Evolutionary conservation across 1,140 invertebrate species (phyloP).

Genomic region (Sinonovacula constricta): DNA sequence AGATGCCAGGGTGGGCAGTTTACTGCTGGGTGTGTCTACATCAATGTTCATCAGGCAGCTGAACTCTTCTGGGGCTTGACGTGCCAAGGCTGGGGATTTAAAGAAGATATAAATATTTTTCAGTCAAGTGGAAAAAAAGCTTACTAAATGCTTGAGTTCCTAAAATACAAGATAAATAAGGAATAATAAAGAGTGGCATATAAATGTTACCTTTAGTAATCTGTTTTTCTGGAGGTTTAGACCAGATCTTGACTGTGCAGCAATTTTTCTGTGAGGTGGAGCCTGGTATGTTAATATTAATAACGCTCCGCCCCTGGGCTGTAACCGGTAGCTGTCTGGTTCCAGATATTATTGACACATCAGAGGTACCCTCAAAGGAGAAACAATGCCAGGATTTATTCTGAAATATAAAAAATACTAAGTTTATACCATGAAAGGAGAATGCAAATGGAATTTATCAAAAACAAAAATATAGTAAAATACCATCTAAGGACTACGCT

Average conservation of each 20-base stretch:
- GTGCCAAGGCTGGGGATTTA: slow-evolving; percentile 8
- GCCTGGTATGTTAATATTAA: slow-evolving; percentile 33
- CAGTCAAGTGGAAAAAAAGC: not conserved
- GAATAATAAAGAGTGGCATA: not conserved
- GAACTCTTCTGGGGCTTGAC: slow-evolving; percentile 36
- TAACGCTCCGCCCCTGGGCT: slow-evolving; percentile 28
- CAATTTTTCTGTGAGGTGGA: slow-evolving; percentile 30
- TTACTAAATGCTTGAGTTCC: too few relatives aligned
- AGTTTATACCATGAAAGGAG: not conserved
- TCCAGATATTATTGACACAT: slow-evolving; percentile 46
- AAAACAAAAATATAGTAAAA: not conserved
- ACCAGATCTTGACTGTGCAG: slow-evolving; percentile 38
- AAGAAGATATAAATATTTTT: not conserved
- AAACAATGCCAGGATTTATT: slow-evolving; percentile 51
- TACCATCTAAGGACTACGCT: too few relatives aligned
- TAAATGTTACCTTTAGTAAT: slow-evolving; percentile 31
- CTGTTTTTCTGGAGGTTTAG: slow-evolving; percentile 46
- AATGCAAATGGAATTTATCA: not conserved
- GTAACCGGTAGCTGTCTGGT: slow-evolving; percentile 1
- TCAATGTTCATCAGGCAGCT: slow-evolving; percentile 39
- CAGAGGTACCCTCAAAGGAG: slow-evolving; percentile 31
- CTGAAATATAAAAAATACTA: slow-evolving; percentile 19
- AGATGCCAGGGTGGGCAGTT: slow-evolving; percentile 19
- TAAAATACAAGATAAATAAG: not conserved
- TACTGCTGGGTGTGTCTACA: slow-evolving; percentile 35